These are phyloP conservation scores for Leptarthrus brevirostris DNA, from an alignment of 2,888 invertebrate genomes.

Conservation along the genomic window DNA sequence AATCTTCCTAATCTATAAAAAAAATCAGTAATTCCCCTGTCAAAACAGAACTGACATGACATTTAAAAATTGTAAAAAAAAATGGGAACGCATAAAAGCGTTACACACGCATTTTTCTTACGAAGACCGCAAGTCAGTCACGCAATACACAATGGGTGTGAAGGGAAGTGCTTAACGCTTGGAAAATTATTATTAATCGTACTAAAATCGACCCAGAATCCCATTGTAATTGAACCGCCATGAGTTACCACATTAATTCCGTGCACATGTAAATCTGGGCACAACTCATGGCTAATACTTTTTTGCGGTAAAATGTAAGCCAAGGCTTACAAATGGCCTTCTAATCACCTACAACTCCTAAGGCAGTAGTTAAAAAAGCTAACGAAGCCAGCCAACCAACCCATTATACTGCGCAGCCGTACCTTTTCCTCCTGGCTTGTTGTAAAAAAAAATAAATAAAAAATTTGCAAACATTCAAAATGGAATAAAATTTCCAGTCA, in stretches of 20 bases:
- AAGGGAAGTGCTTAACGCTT: neutral
- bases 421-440: slow-evolving; percentile 8
- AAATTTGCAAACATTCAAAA: neutral
- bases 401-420: neutral
- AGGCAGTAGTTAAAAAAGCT: neutral
- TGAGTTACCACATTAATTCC: slow-evolving; percentile 8
- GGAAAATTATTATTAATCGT: neutral
- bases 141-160: neutral
- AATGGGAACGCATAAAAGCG: neutral
- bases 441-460: neutral
- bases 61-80: neutral
- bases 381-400: neutral
- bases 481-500: slow-evolving; percentile 12
- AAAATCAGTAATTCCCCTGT: no score
- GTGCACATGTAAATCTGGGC: slow-evolving; percentile 15
- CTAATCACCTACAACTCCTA: slow-evolving; percentile 18
- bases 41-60: neutral
- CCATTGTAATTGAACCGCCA: neutral
- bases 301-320: slow-evolving; percentile 50
- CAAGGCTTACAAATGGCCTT: slow-evolving; percentile 53
- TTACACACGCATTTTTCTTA: neutral
- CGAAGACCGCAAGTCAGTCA: neutral
- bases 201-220: neutral
- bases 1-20: no score
- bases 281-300: neutral